Evolutionary conservation across 2,888 invertebrate genomes (phyloP).

Genomic region (Melanostoma mellinum): DNA sequence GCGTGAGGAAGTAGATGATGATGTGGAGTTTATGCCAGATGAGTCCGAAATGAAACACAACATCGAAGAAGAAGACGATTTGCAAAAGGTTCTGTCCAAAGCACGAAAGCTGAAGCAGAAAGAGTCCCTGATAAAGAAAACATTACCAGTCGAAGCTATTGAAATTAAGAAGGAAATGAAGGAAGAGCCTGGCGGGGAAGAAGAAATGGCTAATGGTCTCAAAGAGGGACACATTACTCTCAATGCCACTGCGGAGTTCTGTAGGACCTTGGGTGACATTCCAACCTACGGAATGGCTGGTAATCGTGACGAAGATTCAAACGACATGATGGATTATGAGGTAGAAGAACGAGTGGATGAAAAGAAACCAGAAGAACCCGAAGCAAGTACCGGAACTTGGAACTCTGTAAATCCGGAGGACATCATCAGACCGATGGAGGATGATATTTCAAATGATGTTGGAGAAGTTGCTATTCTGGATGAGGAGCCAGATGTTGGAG

Average conservation of each 20-base stretch:
- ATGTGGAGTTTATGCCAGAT: conserved; percentile 82
- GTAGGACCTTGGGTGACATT: conserved; percentile 96
- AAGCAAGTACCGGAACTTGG: conserved; percentile 89
- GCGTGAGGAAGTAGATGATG: conserved; percentile 79
- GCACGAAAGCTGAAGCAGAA: conserved; percentile 87
- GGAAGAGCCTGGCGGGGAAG: conserved; percentile 79
- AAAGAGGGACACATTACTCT: conserved; percentile 87
- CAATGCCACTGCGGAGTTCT: conserved; percentile 98
- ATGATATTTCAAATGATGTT: conserved; percentile 82
- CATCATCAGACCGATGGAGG: conserved; percentile 81
- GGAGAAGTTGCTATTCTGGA: conserved; percentile 85
- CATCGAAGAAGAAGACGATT: conserved; percentile 87
- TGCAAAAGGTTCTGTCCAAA: conserved; percentile 88
- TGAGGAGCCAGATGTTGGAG: conserved; percentile 95
- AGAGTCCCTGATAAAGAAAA: conserved; percentile 80
- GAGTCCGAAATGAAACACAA: conserved; percentile 81
- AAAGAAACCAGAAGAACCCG: conserved; percentile 81
- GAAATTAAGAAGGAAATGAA: conserved; percentile 84
- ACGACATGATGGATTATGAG: conserved; percentile 84
- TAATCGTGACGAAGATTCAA: conserved; percentile 91
- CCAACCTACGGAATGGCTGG: conserved; percentile 96
- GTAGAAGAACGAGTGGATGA: conserved; percentile 80
- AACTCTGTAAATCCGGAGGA: conserved; percentile 89
- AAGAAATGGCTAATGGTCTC: conserved; percentile 74
- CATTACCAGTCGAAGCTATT: conserved; percentile 76